phyloP scores from a whole-genome alignment of 2,113 vertebrate species.

The Scalopus aquaticus region DNA sequence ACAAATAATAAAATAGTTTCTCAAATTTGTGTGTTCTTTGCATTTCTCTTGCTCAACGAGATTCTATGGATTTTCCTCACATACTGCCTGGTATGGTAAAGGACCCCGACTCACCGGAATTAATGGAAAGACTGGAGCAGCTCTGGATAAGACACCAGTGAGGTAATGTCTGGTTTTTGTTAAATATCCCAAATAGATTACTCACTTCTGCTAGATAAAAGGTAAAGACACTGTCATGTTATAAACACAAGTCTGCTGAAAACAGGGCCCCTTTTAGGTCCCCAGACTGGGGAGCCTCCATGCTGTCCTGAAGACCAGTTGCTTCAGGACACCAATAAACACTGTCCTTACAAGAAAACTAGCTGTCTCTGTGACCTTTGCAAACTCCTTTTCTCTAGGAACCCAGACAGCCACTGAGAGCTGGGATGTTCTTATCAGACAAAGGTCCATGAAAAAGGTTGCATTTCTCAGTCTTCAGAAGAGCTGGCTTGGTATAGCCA shows the following conservation, averaged over 20 bases:
- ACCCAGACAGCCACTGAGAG: neutral
- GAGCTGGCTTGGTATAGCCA: too few species aligned
- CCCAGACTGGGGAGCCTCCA: neutral
- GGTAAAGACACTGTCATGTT: slow-evolving; percentile 11
- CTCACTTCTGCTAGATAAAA: slow-evolving; percentile 66
- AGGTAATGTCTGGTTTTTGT: slow-evolving; percentile 76
- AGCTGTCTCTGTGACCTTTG: neutral
- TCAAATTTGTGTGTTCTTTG: neutral
- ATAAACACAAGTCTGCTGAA: neutral
- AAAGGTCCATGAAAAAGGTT: neutral
- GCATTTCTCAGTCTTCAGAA: neutral
- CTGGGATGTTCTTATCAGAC: rapidly evolving
- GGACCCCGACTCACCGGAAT: slow-evolving; percentile 24
- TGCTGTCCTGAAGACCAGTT: neutral
- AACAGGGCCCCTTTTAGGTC: neutral
- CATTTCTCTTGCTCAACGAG: neutral
- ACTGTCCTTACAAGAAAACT: neutral
- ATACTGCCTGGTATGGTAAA: neutral
- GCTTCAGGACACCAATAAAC: neutral
- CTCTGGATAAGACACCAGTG: slow-evolving; percentile 67
- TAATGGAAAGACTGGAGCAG: slow-evolving; percentile 39
- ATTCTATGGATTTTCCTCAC: neutral
- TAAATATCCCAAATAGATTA: slow-evolving; percentile 70
- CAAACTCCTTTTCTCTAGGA: neutral
- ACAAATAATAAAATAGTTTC: neutral